Percentiles rank a stretch among this genome's conserved stretches.
Conservation (phyloP, 2,888 invertebrate genomes). For the Ditylenchus weischeri region DNA sequence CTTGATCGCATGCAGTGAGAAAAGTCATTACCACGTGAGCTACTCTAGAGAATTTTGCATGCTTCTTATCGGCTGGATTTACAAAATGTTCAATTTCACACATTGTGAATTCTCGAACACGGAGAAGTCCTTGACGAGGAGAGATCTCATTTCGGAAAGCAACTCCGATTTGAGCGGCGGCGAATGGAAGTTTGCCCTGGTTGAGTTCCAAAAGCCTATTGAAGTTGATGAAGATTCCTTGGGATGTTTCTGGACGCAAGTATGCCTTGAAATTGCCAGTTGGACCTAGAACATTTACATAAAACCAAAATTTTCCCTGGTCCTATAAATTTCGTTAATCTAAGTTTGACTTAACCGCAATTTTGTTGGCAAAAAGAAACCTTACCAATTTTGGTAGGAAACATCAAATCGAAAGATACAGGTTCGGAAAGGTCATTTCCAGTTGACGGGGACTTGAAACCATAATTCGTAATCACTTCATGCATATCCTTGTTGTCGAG, state of each 20-base stretch:
- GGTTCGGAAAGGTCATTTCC: constrained; percentile 90
- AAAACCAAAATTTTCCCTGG: no score
- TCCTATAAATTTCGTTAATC: no score
- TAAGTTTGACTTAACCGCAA: no score
- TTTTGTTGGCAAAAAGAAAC: no score
- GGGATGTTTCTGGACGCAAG: constrained; percentile 95
- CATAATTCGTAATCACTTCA: constrained; percentile 74
- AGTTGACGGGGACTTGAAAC: constrained; percentile 90
- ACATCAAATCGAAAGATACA: constrained; percentile 98
- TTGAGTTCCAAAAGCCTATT: constrained; percentile 94
- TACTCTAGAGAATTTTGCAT: constrained; percentile 78
- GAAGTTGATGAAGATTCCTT: constrained; percentile 99
- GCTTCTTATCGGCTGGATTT: constrained; percentile 80
- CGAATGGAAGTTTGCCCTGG: constrained; percentile 77
- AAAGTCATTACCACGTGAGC: constrained; percentile 75
- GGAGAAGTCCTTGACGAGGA: constrained; percentile 68
- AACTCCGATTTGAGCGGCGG: constrained; percentile 96
- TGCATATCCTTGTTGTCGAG: constrained; percentile 55
- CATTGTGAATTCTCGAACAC: constrained; percentile 85
- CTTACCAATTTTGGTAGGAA: constrained; percentile 75
- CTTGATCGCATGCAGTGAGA: constrained; percentile 93
- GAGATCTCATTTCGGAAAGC: constrained; percentile 99
- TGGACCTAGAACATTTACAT: constrained; percentile 66
- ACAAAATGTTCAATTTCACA: constrained; percentile 99
- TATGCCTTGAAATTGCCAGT: constrained; percentile 83